Evolutionary conservation across 2,797 vertebrate genomes (phyloP).

Genomic region (Chelon auratus): DNA sequence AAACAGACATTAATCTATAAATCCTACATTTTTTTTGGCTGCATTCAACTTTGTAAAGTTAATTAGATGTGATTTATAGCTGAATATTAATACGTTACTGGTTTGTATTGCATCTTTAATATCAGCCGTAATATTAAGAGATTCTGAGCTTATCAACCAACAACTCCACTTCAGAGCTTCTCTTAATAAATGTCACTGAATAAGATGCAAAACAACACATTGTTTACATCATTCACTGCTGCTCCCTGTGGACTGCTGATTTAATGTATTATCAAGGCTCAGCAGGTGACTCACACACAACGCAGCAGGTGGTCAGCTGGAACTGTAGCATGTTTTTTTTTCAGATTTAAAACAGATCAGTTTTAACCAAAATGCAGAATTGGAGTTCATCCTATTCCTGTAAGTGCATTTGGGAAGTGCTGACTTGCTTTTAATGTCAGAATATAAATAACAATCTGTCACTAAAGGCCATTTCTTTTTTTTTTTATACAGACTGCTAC

Average conservation of each 20-base stretch:
- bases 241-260: background rate
- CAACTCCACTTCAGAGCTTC: background rate
- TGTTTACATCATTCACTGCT: background rate
- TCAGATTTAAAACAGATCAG: background rate
- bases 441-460: too few relatives aligned
- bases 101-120: background rate
- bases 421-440: background rate
- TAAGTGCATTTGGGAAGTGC: background rate
- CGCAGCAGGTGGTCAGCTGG: background rate
- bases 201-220: background rate
- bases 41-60: too few relatives aligned
- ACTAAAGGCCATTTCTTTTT: too few relatives aligned
- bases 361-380: background rate
- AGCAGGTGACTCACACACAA: background rate
- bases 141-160: background rate
- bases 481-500: too few relatives aligned
- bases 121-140: background rate
- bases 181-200: background rate
- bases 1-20: too few relatives aligned
- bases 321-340: background rate
- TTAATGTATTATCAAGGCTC: background rate
- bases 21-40: too few relatives aligned
- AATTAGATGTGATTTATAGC: too few relatives aligned
- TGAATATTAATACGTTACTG: too few relatives aligned
- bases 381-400: background rate